Conservation (phyloP, 1,140 invertebrate species). For the Littorina saxatilis region DNA sequence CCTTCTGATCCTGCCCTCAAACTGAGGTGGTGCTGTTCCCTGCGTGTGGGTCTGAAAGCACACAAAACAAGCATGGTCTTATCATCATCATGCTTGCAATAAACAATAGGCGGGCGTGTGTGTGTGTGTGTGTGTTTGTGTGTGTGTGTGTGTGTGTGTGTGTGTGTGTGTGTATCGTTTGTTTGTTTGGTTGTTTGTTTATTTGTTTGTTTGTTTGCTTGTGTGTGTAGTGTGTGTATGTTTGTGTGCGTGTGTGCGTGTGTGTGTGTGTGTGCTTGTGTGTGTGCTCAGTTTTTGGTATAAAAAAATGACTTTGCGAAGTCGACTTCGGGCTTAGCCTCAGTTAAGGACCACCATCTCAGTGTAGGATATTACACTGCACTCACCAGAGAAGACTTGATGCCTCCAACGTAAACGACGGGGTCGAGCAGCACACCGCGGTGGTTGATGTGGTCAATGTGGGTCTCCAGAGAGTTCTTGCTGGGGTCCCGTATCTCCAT, state of each 20-base stretch:
- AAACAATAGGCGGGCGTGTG: background rate
- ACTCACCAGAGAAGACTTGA: constrained; percentile 5
- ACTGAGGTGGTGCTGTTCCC: background rate
- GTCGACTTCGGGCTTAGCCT: too few relatives aligned
- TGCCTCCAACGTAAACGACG: constrained; percentile 22
- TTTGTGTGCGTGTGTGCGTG: background rate
- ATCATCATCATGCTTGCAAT: background rate
- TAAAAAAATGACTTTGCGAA: too few relatives aligned
- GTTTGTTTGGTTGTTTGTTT: too few relatives aligned
- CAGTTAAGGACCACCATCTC: too few relatives aligned
- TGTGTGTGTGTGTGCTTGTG: background rate
- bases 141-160: too few relatives aligned
- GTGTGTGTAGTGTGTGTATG: too few relatives aligned
- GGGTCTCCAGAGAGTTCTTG: background rate
- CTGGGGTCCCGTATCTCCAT: background rate
- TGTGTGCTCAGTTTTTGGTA: too few relatives aligned
- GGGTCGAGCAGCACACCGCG: background rate
- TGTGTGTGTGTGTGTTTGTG: too few relatives aligned
- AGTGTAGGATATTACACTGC: background rate
- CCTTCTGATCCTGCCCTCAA: constrained; percentile 4
- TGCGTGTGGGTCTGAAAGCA: background rate
- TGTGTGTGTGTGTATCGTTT: too few relatives aligned
- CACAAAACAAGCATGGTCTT: too few relatives aligned
- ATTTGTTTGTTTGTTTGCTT: too few relatives aligned
- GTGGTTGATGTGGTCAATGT: constrained; percentile 12